Evolutionary conservation across 2,888 invertebrate genomes (phyloP), one percentile per base, ranked within the genome.

Genomic region (Phortica magna): DNA sequence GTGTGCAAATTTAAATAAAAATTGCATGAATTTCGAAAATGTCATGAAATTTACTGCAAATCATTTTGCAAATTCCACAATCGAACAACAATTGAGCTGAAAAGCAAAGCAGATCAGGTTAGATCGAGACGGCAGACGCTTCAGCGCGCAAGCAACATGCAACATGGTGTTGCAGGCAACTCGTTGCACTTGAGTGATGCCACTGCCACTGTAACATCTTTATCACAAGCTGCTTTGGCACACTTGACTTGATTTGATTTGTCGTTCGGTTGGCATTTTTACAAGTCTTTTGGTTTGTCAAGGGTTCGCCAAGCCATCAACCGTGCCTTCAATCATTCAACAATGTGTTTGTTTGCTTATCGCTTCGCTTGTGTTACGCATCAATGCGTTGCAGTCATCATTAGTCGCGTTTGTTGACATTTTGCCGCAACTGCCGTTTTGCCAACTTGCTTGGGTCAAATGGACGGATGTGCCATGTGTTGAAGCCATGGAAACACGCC

Each of bases 361-460:
- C 17, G 7, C 14, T 17, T 61, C 22, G n/a, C 19, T 61, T 61
- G 22, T 22, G 19, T 61, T 61, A 61, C 61, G 61, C 61, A 61
- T 61, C 61, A 7, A 7, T 61, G 61, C 19, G 22, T 59, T 12
- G 7, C 19, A 17, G n/a, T n/a, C 31, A 9, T 61, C 61, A 61
- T 61, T 61, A 61, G 61, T 7, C 61, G 22, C 61, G 22, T 61
- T 61, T 61, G 61, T 61, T 22, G 61, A 61, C 61, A 22, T 19
- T 61, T 61, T 61, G 61, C 61, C 22, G 17, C 61, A 22, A 22
- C 61, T 17, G 19, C 19, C 7, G 61, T 4, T 2, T 61, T 61
- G 19, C 22, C 10, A 19, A 48, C 57, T 59, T 59, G 57, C 22
- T 9, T 61, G 4, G 48, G 48, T 9, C 48, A 14, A 4, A 22